phyloP scores from a whole-genome alignment of 2,888 invertebrate genomes.

The Morpho deidamia region DNA sequence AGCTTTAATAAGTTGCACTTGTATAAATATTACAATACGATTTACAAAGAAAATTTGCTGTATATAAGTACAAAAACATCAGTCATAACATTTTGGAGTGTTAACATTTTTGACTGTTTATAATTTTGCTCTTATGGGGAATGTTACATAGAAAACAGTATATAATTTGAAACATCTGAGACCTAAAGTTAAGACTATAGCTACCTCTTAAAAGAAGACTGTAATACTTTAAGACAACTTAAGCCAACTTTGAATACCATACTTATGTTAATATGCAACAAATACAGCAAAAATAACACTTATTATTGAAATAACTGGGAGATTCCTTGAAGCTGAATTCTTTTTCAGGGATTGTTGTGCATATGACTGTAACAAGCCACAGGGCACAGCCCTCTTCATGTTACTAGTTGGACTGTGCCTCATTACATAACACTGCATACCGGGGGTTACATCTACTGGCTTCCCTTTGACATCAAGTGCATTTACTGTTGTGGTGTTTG shows the following conservation, averaged over 20 bases:
- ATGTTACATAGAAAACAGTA: not conserved
- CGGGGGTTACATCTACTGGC: constrained; percentile 55
- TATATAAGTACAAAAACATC: constrained; percentile 8
- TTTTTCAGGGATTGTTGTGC: constrained; percentile 53
- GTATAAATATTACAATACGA: not conserved
- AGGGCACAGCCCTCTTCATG: constrained; percentile 53
- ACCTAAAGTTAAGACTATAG: too few relatives aligned
- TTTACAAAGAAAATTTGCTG: not conserved
- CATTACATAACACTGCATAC: constrained; percentile 61
- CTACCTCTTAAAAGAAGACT: too few relatives aligned
- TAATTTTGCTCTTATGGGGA: too few relatives aligned
- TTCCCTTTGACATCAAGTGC: constrained; percentile 67
- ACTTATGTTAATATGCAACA: constrained; percentile 20
- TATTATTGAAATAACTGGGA: constrained; percentile 45
- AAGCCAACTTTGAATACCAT: not conserved
- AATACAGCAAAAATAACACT: constrained; percentile 32
- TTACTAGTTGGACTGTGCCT: constrained; percentile 39
- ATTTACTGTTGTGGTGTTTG: constrained; percentile 54
- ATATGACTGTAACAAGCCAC: constrained; percentile 58
- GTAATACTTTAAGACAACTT: too few relatives aligned
- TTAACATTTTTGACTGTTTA: not conserved
- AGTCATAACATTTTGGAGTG: not conserved
- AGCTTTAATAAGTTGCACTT: not conserved
- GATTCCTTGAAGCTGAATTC: constrained; percentile 47
- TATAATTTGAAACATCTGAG: not conserved